Evolutionary conservation across 2,113 vertebrate species (phyloP), one percentile per base, ranked within the genome.

Genomic region (Dinomys branickii): DNA sequence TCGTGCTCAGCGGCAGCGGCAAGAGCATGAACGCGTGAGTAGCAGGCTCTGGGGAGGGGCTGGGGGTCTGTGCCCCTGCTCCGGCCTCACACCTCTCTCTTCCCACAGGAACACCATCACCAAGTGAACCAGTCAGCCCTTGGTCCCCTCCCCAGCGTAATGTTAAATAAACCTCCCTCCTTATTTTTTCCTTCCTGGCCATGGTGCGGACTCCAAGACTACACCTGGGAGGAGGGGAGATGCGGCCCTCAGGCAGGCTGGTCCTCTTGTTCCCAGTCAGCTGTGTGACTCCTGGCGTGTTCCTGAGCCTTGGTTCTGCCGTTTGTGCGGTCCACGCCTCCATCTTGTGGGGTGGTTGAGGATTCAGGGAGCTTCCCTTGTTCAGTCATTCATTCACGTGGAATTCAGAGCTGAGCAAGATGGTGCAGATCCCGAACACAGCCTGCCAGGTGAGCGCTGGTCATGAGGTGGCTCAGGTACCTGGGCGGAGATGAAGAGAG

Each of bases 11-110:
- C 9, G 99, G 99, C 52, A 99, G 99, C 3, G 99, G 99, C 41
- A 99, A 99, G 98, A 99, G 99, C 98, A 99, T 99, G 99, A 99
- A 99, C 3, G 99, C 99, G 98, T 99, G 97, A 98, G 99, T 98
- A 52, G 83, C 41, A 9, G 26, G 59, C 7, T 1, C 3, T 1
- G 5, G 0, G 4, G 9, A 2, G 0, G 38, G 5, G 7, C 0
- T 50, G 47, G 11, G 50, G 10, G 4, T 9, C 24, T 13, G 3
- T 0, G 0, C 9, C 7, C 0, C 22, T 16, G 7, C 63, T 7
- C 0, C 44, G 30, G 50, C 13, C 86, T 97, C 56, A 96, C 0
- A 0, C 5, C 7, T 4, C 7, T 59, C 93, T 73, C 73, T 33
- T 91, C 82, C 88, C 10, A 28, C 97, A 98, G 98, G 96, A 98